Base-by-base conservation (phyloP, 1,140 invertebrate genomes). In the Solenopsis invicta region DNA sequence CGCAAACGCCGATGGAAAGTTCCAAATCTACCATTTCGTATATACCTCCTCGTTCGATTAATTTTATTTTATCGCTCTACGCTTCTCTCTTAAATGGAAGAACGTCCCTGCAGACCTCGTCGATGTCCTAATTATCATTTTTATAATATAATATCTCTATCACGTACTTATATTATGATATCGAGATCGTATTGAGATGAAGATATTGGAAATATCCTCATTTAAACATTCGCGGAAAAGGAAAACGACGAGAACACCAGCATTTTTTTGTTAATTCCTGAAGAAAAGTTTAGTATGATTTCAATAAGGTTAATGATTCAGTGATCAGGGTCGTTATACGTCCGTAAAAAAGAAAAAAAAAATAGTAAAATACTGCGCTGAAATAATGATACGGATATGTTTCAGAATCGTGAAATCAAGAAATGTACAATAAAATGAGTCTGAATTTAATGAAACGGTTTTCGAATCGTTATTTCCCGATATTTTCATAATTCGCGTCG, bases 401-500 rank as follows among this genome's bases (percentile, higher is more conserved):
- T 82, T 82, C 66, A 72, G 54, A 74, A 82, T 74, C 29, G 29
- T 34, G 16, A 37, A 41, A 56, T 41, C 64, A 21, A 41, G n/a
- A 4, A 61, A 74, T 21, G 54, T 29, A 29, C 29, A 6, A 8
- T 61, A 84, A 75, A 84, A 75, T 74, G 37, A 75, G 61, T 74
- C 37, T 48, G 24, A 54, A n/a, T 74, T 75, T 84, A 74, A 75
- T 75, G 29, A 84, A 75, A 84, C 6, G 54, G 18, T 62, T 61
- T 75, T 48, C 69, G n/a, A 61, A 50, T 48, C 67, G 80, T 82
- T 82, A 82, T 82, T 74, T 75, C 41, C 69, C 45, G 54, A 54
- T 74, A 84, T 84, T 84, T 84, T 61, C 80, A 75, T 62, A 84
- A 84, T n/a, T n/a, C 41, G 24, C 54, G 56, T 52, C n/a, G 61